Conservation (phyloP, 2,888 invertebrate species). For the Drosophila paracracens region DNA sequence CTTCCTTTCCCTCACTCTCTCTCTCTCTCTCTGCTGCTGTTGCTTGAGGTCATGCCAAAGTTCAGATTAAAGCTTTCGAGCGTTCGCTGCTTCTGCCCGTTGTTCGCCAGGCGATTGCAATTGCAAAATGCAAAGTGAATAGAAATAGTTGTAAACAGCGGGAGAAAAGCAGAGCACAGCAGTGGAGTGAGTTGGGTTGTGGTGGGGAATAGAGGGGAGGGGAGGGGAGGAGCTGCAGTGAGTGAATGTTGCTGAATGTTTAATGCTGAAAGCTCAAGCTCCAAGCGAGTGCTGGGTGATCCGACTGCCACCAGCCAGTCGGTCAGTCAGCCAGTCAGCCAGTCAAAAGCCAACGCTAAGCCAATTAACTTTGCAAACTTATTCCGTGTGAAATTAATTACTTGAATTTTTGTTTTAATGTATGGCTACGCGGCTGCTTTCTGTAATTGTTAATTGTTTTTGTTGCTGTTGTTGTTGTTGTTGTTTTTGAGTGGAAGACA, state of each 20-base stretch:
- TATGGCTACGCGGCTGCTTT: slow-evolving; percentile 23
- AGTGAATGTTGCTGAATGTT: slow-evolving; percentile 57
- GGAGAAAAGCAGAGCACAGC: background rate
- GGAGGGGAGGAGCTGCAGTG: background rate
- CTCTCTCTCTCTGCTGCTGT: background rate
- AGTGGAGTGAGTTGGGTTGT: background rate
- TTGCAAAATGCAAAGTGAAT: slow-evolving; percentile 46
- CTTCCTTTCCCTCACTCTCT: background rate
- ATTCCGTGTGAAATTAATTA: slow-evolving; percentile 78
- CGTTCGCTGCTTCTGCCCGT: slow-evolving; percentile 5
- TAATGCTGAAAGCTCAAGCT: slow-evolving; percentile 52
- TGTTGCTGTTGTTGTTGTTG: slow-evolving; percentile 3
- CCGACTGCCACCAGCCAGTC: slow-evolving; percentile 1
- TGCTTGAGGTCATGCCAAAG: slow-evolving; percentile 45
- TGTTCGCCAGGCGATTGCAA: slow-evolving; percentile 37
- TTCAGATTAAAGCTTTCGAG: slow-evolving; percentile 46
- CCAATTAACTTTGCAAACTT: slow-evolving; percentile 75
- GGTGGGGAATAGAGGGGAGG: background rate
- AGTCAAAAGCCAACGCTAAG: slow-evolving; percentile 66
- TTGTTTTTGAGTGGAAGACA: slow-evolving; percentile 12
- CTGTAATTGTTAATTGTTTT: slow-evolving; percentile 7
- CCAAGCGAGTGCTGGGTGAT: background rate
- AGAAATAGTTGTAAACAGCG: slow-evolving; percentile 27
- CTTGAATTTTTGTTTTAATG: slow-evolving; percentile 58
- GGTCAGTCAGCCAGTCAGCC: slow-evolving; percentile 10